Percentiles rank a stretch among this genome's conserved stretches.
These are phyloP conservation scores for Dermochelys coriacea DNA, from an alignment of 2,797 vertebrate genomes.

Conservation along the genomic window DNA sequence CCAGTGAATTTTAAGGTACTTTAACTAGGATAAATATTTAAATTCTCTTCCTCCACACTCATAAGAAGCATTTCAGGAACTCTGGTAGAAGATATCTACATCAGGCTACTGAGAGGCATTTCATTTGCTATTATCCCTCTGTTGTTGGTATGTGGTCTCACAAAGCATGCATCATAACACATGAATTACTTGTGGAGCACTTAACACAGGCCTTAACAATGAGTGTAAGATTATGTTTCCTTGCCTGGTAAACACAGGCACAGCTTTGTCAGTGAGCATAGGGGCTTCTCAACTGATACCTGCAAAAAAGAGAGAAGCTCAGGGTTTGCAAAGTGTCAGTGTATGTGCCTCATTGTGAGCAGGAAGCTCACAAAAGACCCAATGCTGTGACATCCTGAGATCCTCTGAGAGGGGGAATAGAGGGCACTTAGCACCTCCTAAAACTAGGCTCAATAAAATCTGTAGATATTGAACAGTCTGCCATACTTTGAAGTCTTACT, in stretches of 20 bases:
- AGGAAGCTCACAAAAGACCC: not conserved
- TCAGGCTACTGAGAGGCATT: not conserved
- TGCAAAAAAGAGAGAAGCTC: not conserved
- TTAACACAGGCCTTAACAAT: conserved; percentile 6
- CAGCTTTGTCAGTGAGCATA: not conserved
- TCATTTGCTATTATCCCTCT: not conserved
- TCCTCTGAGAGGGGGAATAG: not conserved
- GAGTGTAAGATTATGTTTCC: not conserved
- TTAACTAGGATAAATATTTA: not conserved
- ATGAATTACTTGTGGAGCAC: not conserved
- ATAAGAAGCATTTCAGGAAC: not conserved
- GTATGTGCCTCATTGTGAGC: not conserved
- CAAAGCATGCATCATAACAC: not conserved
- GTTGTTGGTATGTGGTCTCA: not conserved
- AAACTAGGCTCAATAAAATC: not conserved
- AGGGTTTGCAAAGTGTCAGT: not conserved
- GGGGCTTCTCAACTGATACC: not conserved
- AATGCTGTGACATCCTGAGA: not conserved
- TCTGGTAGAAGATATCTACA: not conserved
- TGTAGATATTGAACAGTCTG: not conserved
- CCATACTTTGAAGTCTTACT: not conserved
- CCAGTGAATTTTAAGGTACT: not conserved
- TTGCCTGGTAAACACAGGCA: conserved; percentile 9
- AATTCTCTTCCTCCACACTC: not conserved
- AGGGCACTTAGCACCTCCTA: not conserved